phyloP scores from a whole-genome alignment of 2,797 vertebrate genomes.

The Gymnothorax javanicus region DNA sequence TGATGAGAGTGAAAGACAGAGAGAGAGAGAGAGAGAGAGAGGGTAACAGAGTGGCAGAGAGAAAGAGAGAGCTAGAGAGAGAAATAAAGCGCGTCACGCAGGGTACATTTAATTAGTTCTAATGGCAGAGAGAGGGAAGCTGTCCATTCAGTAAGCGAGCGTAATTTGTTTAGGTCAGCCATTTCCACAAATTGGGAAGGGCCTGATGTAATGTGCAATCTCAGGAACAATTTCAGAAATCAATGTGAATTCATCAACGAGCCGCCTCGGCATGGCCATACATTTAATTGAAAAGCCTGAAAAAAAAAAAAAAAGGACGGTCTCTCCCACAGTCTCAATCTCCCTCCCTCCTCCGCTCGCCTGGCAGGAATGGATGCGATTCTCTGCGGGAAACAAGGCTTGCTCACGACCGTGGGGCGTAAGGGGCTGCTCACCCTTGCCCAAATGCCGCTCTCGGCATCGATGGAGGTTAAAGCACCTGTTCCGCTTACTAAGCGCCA shows the following conservation, averaged over 20 bases:
- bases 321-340: background rate
- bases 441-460: slow-evolving; percentile 41
- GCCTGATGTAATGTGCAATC: slow-evolving; percentile 65
- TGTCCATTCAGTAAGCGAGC: slow-evolving; percentile 38
- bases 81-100: slow-evolving; percentile 35
- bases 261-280: slow-evolving; percentile 50
- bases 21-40: slow-evolving; percentile 21
- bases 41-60: slow-evolving; percentile 27
- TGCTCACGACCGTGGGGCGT: background rate
- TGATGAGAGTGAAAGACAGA: background rate
- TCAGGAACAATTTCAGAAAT: slow-evolving; percentile 54
- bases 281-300: slow-evolving; percentile 38
- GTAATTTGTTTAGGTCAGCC: slow-evolving; percentile 60
- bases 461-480: slow-evolving; percentile 53
- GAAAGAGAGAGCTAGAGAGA: slow-evolving; percentile 7
- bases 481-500: slow-evolving; percentile 48
- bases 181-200: slow-evolving; percentile 47
- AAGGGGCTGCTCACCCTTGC: slow-evolving; percentile 7
- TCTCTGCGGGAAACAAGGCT: slow-evolving; percentile 40
- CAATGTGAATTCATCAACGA: slow-evolving; percentile 58
- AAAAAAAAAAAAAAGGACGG: slow-evolving; percentile 46
- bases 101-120: slow-evolving; percentile 52
- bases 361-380: slow-evolving; percentile 40
- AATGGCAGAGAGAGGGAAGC: slow-evolving; percentile 38
- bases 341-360: background rate